Base-by-base conservation (phyloP, 1,140 invertebrate genomes). In the Epicauta chinensis region DNA sequence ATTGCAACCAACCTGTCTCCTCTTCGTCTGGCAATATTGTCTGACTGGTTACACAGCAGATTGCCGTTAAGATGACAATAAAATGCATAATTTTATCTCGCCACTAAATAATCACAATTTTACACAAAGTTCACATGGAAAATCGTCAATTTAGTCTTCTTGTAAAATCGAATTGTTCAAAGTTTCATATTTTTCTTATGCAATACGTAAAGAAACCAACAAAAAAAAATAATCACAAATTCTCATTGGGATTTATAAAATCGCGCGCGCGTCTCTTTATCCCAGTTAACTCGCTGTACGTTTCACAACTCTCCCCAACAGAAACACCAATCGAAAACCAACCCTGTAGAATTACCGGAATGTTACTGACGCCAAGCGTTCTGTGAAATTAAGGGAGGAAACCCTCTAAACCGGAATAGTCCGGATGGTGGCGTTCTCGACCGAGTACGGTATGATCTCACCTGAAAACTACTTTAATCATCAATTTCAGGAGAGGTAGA, bases 21-120 rank as follows among this genome's bases (percentile, higher is more conserved):
- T 56, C 54, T n/a, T 56, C 54, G 7, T 51, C 54, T 17, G 54
- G 42, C 31, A 51, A 12, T n/a, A 46, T 34, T 11, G 54, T 56
- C 29, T 56, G 54, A 39, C 40, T 40, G 40, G 48, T 29, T 12
- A 42, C 39, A 31, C 41, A 46, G 16, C 35, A 46, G 29, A 56
- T n/a, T 14, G 43, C 38, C 15, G 37, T 30, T 29, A 51, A 29
- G 34, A 51, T 15, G 11, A 51, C 14, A 11, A 51, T 31, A 14
- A 39, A 47, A 47, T 32, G 34, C 35, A 47, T 38, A 43, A 23
- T 23, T 23, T 23, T 23, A 23, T 29, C 37, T 37, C 32, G 17
- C 34, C 34, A 16, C 29, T 37, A 36, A 34, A 47, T 23, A 38
- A 38, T 17, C 45, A 47, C 45, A 46, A 46, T 16, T 35, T 6